Percentiles rank a stretch among this genome's conserved stretches.
Evolutionary conservation across 2,113 vertebrate genomes (phyloP).

Genomic region (Macquaria ambigua): DNA sequence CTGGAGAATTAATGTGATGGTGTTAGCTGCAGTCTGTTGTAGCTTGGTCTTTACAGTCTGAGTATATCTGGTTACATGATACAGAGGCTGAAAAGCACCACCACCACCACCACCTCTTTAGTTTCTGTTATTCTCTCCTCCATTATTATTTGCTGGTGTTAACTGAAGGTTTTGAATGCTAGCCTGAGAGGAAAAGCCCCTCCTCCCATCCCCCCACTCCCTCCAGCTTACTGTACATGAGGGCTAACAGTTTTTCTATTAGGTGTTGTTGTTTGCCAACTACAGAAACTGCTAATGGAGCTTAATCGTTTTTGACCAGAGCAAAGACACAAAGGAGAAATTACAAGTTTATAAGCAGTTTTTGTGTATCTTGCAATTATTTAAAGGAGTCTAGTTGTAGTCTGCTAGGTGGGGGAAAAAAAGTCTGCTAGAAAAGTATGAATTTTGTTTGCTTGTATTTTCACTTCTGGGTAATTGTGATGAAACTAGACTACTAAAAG

Average conservation of each 20-base stretch:
- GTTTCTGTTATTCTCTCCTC: slow-evolving; percentile 30
- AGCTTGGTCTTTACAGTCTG: background rate
- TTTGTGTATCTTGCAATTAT: slow-evolving; percentile 4
- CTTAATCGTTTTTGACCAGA: slow-evolving; percentile 4
- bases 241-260: slow-evolving; percentile 69
- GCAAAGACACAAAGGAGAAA: background rate
- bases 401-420: background rate
- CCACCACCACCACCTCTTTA: background rate
- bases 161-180: slow-evolving; percentile 6
- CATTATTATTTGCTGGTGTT: background rate
- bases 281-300: slow-evolving; percentile 39
- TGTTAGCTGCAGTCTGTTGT: background rate
- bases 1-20: background rate
- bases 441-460: slow-evolving; percentile 27
- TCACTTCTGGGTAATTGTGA: slow-evolving; percentile 18
- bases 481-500: background rate
- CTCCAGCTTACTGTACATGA: slow-evolving; percentile 53
- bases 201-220: background rate
- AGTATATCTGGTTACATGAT: background rate
- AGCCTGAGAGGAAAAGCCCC: slow-evolving; percentile 6
- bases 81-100: background rate
- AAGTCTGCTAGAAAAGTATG: slow-evolving; percentile 1
- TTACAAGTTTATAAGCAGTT: background rate
- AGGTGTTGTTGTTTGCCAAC: slow-evolving; percentile 12
- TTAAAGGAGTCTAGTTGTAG: background rate